Base-by-base conservation (phyloP, 2,888 invertebrate genomes). In the Tachina lurida region DNA sequence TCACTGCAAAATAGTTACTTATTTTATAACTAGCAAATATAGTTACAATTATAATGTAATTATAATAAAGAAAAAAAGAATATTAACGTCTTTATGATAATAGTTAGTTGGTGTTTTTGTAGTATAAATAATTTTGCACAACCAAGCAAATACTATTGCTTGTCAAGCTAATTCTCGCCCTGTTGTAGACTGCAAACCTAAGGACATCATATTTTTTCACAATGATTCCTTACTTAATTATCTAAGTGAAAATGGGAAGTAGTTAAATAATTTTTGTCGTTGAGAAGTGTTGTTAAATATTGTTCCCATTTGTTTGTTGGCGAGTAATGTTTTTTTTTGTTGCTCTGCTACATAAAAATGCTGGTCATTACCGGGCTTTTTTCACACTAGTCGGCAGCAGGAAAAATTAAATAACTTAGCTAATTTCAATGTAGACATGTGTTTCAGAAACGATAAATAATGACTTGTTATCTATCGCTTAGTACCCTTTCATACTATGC, bases 1-100 rank as follows among this genome's bases (percentile, higher is more conserved):
- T 10, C 39, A 41, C 39, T 17, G 22, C 3, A 43, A 62, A 17
- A 10, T 74, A 52, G 45, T 54, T 39, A 62, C 39, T 39, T 62
- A 73, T 39, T 17, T 74, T 65, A 45, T 65, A 12, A 62, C 62
- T 17, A 19, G 45, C 4, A 63, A 63, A 63, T 63, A 63, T 63
- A 13, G 19, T 63, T 43, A 63, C 12, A 19, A 47, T 67, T 67
- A 49, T 67, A 67, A 47, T 31, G 10, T 49, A n/a, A 67, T 67
- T 67, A 47, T 43, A 58, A 62, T 62, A 13, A 22, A 62, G 17
- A 62, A 49, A 49, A 49, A 52, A 52, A 52, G 52, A n/a, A 12
- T 17, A n/a, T 68, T 60, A 60, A 60, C 52, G 52, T n/a, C 13
- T 41, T 52, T 49, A 43, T 60, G 68, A 60, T 77, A 68, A 68